Evolutionary conservation across 2,797 vertebrate species (phyloP), one percentile per base, ranked within the genome.

Genomic region (Iguana delicatissima): DNA sequence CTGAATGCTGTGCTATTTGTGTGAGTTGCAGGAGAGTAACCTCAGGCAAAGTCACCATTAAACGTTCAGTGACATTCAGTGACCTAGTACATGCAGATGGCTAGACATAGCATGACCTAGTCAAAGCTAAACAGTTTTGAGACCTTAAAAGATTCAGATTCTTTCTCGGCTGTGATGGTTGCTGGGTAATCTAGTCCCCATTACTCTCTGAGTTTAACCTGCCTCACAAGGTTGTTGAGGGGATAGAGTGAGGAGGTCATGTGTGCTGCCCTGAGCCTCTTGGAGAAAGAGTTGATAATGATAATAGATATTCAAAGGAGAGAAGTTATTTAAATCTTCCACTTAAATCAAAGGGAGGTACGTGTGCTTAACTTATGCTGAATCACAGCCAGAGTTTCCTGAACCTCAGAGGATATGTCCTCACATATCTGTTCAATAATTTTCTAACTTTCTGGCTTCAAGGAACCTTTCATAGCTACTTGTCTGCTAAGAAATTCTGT

Each of bases 141-240:
- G 42, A 50, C 24, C 64, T 67, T 62, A 88, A 80, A 80, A 35
- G 24, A 52, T 85, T 85, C 42, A 85, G 29, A 85, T 72, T 35
- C 50, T 79, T 74, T 35, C 26, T 83, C 13, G 35, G 80, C 2
- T 22, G 59, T 13, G 7, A 55, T 20, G n/a, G 6, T 57, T 16
- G 26, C 12, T 57, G 42, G 29, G 10, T 62, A n/a, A 83, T 22
- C 52, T 81, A n/a, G 32, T 4, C 10, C 12, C 13, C 8, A 50
- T n/a, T 50, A 42, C 59, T 83, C 10, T 82, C 3, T 83, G 35
- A 83, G 55, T 22, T 3, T 22, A 59, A 24, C 18, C 9, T 59
- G 62, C n/a, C n/a, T 59, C 55, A 59, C 7, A 81, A 35, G 32
- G 26, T 18, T 59, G 7, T 57, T 82, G 80, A 59, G 46, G 55